Conservation (phyloP, 2,797 vertebrate species). For the Glyptemys insculpta region DNA sequence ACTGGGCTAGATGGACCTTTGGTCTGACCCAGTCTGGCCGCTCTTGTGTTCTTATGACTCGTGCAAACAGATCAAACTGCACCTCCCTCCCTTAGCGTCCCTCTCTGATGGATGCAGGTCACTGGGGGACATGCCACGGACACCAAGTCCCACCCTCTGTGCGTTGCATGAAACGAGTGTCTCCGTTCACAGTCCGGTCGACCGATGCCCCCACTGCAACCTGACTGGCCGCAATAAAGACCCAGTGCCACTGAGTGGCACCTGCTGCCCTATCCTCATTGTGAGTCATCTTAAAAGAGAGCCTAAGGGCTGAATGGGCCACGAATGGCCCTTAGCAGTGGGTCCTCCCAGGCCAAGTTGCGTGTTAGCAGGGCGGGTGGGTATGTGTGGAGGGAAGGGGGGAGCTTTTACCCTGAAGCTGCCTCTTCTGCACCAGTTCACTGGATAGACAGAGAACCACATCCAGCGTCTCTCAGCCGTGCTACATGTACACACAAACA, state of each 20-base stretch:
- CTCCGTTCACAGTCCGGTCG: neutral
- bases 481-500: neutral
- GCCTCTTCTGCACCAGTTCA: rapidly evolving
- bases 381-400: neutral
- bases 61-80: neutral
- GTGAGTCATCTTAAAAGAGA: neutral
- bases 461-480: neutral
- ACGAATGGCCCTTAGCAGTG: neutral
- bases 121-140: neutral
- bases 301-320: no score
- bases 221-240: neutral
- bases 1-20: no score
- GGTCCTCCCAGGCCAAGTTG: neutral
- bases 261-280: neutral
- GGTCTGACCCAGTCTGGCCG: no score
- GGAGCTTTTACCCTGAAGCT: neutral
- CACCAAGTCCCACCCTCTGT: neutral
- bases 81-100: neutral
- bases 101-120: neutral
- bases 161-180: neutral
- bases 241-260: neutral
- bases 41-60: neutral
- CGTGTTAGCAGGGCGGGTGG: neutral
- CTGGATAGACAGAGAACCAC: neutral
- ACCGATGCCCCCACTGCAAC: neutral